Percentiles rank a stretch among this genome's conserved stretches.
phyloP scores from a whole-genome alignment of 2,113 vertebrate species.

The Loxodonta africana region DNA sequence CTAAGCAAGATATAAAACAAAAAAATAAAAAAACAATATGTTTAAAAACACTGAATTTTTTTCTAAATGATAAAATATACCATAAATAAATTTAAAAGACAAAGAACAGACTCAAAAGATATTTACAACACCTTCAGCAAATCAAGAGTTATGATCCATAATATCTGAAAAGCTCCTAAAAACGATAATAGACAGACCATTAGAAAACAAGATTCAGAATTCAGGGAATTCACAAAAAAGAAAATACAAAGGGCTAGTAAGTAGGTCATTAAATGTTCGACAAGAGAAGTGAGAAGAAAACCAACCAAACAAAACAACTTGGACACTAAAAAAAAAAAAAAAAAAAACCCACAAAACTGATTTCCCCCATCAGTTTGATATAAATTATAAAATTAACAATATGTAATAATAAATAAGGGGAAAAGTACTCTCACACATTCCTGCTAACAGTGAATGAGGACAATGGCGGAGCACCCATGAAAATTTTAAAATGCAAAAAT shows the following conservation, averaged over 20 bases:
- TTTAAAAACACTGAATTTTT: background rate
- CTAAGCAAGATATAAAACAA: background rate
- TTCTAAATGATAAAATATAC: background rate
- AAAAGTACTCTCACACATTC: background rate
- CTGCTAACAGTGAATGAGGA: background rate
- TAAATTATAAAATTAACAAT: background rate
- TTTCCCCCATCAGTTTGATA: background rate
- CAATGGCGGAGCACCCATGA: background rate
- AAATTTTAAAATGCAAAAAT: background rate
- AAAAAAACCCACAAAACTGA: background rate
- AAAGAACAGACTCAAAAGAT: background rate
- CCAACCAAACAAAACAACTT: background rate
- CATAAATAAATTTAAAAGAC: background rate
- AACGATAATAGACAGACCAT: background rate
- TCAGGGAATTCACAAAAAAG: background rate
- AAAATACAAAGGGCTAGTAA: background rate
- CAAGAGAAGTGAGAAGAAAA: background rate
- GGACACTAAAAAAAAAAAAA: background rate
- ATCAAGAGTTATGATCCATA: background rate
- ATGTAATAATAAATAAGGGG: background rate
- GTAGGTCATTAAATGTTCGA: conserved; percentile 21
- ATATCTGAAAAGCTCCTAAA: background rate
- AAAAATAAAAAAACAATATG: background rate
- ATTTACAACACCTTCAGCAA: background rate
- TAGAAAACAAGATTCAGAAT: background rate